phyloP scores from a whole-genome alignment of 2,797 vertebrate genomes.

The Mareca strepera region DNA sequence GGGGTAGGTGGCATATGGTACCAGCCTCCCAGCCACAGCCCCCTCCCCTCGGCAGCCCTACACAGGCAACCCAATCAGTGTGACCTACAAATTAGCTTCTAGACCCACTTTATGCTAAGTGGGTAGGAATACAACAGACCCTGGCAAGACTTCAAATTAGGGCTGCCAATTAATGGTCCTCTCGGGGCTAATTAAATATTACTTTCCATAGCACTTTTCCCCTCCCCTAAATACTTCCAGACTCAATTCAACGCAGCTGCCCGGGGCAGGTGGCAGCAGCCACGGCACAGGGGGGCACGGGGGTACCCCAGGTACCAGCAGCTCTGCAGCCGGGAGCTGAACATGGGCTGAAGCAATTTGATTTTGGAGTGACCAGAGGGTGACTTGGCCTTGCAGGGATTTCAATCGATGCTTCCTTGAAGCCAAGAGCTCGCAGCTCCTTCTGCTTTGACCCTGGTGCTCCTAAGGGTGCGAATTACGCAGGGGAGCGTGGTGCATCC shows the following conservation, averaged over 20 bases:
- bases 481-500: neutral
- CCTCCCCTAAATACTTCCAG: slow-evolving; percentile 5
- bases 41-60: neutral
- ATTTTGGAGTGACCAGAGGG: neutral
- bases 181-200: slow-evolving; percentile 47
- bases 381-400: neutral
- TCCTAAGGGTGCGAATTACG: neutral
- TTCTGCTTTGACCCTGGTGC: neutral
- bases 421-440: neutral
- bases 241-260: neutral
- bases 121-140: neutral
- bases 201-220: neutral
- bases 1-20: rapidly evolving
- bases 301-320: neutral
- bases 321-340: neutral
- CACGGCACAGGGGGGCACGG: rapidly evolving
- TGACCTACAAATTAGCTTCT: slow-evolving; percentile 4
- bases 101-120: neutral
- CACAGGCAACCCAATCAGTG: neutral
- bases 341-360: neutral
- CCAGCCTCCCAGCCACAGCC: rapidly evolving
- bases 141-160: slow-evolving; percentile 35
- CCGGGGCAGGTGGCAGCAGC: neutral
- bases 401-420: neutral
- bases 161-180: slow-evolving; percentile 39